phyloP scores from a whole-genome alignment of 2,797 vertebrate genomes.

The Carduelis carduelis region DNA sequence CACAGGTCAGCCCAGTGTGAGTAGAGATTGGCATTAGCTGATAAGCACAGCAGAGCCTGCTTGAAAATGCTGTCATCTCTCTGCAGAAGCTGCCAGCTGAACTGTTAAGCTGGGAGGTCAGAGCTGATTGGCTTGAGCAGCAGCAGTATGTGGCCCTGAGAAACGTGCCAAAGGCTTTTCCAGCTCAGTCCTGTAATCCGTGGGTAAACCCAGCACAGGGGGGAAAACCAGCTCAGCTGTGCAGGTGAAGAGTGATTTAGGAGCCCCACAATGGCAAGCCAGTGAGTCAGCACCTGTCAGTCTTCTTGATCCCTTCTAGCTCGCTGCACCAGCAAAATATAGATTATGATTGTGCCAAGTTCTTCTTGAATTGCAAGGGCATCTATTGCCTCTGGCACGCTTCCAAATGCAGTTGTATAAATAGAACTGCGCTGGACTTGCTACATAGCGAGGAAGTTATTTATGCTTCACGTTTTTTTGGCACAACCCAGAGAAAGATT shows the following conservation, averaged over 20 bases:
- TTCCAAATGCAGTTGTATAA: conserved; percentile 32
- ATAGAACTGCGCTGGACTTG: not conserved
- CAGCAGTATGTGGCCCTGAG: not conserved
- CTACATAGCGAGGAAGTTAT: not conserved
- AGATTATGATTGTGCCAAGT: conserved; percentile 2
- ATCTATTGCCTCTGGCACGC: not conserved
- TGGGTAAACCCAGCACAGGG: not conserved
- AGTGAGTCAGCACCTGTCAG: conserved; percentile 12
- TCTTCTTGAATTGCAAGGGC: conserved; percentile 16
- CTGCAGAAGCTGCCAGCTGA: conserved; percentile 44
- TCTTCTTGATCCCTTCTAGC: not conserved
- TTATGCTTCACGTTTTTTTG: not conserved
- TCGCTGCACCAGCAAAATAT: not conserved
- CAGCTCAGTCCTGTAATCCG: not conserved
- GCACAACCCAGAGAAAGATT: not conserved
- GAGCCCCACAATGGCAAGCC: not conserved
- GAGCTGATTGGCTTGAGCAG: conserved; percentile 9
- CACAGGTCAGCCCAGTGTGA: not conserved
- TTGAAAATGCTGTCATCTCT: conserved; percentile 13
- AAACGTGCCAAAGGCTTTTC: not conserved
- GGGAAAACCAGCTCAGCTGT: conserved; percentile 25
- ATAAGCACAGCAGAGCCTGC: not conserved
- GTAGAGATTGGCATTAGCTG: not conserved
- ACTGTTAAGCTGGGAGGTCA: conserved; percentile 52
- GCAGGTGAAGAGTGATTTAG: conserved; percentile 39